Evolutionary conservation across 1,140 invertebrate genomes (phyloP), one percentile per base, ranked within the genome.

Genomic region (Drosophila fuyamai): DNA sequence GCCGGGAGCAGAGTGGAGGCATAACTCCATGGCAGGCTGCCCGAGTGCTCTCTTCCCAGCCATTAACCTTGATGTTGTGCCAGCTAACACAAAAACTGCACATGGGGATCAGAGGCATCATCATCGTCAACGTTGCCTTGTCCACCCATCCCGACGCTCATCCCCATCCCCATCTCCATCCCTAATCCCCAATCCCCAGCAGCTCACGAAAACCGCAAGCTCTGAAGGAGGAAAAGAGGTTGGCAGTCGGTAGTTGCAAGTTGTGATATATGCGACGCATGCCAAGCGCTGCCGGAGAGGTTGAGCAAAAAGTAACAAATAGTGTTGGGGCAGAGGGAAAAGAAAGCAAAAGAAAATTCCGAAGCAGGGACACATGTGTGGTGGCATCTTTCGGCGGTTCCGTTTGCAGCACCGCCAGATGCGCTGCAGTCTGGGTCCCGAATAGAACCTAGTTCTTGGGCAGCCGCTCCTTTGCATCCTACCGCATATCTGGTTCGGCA

Each of bases 201-300:
- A 77, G 63, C 81, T 62, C 67, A 85, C 82, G 78, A 76, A 77
- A 86, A 79, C 82, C 81, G 62, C 75, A 81, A 82, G 61, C 53
- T 66, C 38, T 46, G 23, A 14, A 50, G 8, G n/a, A 16, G 43
- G n/a, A n/a, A 5, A 13, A 18, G n/a, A 7, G 43, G 27, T 13
- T 29, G 40, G 40, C 9, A n/a, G 54, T 36, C 14, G 65, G 57
- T 72, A 47, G 62, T 66, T 81, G 58, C 40, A 51, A 70, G 74
- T 79, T 83, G 79, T 86, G 79, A 86, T 83, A 79, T 88, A 86
- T 86, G 84, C 83, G 68, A 83, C 79, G 84, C 83, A 86, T 81
- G 83, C 79, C 78, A 77, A 63, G 41, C 65, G 41, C 61, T 67
- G 29, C 60, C 29, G 36, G 54, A 57, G 73, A 59, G 48, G 62